Conservation (phyloP, 2,888 invertebrate species). For the Perizoma affinitatum region DNA sequence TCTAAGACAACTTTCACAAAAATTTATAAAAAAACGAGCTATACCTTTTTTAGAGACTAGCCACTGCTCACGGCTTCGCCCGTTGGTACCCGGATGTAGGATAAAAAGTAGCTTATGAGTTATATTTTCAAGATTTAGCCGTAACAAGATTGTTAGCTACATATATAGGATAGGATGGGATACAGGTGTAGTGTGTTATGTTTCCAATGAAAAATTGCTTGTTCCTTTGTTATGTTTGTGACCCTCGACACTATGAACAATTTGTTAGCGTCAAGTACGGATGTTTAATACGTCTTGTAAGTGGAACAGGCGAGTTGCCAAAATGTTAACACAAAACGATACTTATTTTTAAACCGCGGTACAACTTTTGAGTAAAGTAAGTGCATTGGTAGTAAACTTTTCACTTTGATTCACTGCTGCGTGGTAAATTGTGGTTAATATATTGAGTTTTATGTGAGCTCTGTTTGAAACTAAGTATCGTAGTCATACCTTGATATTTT, state of each 20-base stretch:
- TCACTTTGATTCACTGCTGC: slow-evolving; percentile 15
- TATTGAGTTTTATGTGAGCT: slow-evolving; percentile 2
- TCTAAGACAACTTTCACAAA: too few relatives aligned
- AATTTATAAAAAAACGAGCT: too few relatives aligned
- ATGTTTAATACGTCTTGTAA: slow-evolving; percentile 60
- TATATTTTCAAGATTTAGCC: too few relatives aligned
- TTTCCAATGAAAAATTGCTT: slow-evolving; percentile 9
- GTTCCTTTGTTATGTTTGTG: slow-evolving; percentile 27
- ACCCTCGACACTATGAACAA: slow-evolving; percentile 49
- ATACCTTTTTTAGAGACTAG: too few relatives aligned
- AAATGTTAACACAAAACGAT: slow-evolving; percentile 56
- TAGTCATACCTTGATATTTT: too few relatives aligned
- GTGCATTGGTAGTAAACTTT: slow-evolving; percentile 39
- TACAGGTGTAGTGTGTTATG: background rate
- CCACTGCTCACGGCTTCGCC: too few relatives aligned
- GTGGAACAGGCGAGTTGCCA: slow-evolving; percentile 60
- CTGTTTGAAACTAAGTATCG: too few relatives aligned
- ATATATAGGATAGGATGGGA: too few relatives aligned
- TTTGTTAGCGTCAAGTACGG: slow-evolving; percentile 58
- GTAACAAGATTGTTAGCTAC: too few relatives aligned
- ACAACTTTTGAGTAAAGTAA: slow-evolving; percentile 42
- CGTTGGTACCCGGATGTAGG: too few relatives aligned
- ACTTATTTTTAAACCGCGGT: slow-evolving; percentile 46
- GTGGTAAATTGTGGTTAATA: background rate
- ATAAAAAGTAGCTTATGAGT: too few relatives aligned